Base-by-base conservation (phyloP, 2,888 invertebrate species). In the Allophyes oxyacanthae region DNA sequence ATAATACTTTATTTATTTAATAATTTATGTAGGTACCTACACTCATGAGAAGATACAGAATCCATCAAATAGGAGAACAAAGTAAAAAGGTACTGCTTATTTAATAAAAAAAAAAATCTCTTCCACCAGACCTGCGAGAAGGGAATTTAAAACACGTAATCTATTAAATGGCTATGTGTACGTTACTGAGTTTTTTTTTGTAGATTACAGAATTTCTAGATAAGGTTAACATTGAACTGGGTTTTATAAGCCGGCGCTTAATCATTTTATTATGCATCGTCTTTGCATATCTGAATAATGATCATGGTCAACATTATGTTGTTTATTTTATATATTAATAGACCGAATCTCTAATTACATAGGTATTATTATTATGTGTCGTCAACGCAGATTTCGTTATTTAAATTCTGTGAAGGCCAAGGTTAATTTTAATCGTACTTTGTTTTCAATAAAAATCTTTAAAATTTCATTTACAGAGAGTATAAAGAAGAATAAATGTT, bases 221-320 rank as follows among this genome's bases (percentile, higher is more conserved):
- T 64, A 63, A 58, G 28, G 56, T 67, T 79, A 81, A 75, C 78
- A 83, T 81, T 80, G 80, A 81, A 78, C 71, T 63, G 73, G 78
- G 74, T 77, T 72, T 70, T 73, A 75, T 70, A 71, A 76, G 76
- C 69, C 72, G 65, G 62, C 71, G 45, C 73, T 70, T 81, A 75
- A 82, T 81, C 71, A 79, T 81, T 82, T 78, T 79, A 78, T 79
- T 79, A 80, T 79, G 75, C 77, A 82, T 82, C 82, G 63, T 81
- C 81, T 86, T 76, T 78, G 82, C 81, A 87, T 87, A 85, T 76
- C 77, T 85, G 85, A 86, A 86, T 87, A 86, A 77, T 84, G 71
- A 86, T 85, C 86, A 86, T 77, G 85, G 85, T 75, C 87, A 82
- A 69, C 59, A 76, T 70, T 76, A 78, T 72, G 76, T 78, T 84